phyloP scores from a whole-genome alignment of 2,888 invertebrate genomes.

The Leptopilina syphax region DNA sequence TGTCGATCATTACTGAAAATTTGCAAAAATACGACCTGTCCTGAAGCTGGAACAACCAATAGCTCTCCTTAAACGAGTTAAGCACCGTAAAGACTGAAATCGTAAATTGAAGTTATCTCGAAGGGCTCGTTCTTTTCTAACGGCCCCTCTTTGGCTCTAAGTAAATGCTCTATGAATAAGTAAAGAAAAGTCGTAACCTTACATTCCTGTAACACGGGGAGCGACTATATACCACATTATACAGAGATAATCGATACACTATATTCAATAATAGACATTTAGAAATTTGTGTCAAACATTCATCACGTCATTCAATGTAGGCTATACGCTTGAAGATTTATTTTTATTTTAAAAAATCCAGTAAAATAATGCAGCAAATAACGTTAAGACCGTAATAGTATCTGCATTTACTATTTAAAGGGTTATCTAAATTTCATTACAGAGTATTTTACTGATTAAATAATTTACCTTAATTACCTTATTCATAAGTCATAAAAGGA shows the following conservation, averaged over 20 bases:
- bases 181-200: constrained; percentile 38
- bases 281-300: constrained; percentile 31
- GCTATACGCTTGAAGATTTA: too few relatives aligned
- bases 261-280: constrained; percentile 18
- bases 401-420: too few relatives aligned
- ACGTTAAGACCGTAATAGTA: too few relatives aligned
- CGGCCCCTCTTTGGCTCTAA: constrained; percentile 56
- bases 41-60: constrained; percentile 35
- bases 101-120: constrained; percentile 61
- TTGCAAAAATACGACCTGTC: constrained; percentile 31
- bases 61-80: constrained; percentile 57
- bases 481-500: too few relatives aligned
- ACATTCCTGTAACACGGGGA: constrained; percentile 9
- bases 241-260: background rate
- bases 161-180: constrained; percentile 71
- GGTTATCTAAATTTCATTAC: too few relatives aligned
- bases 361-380: too few relatives aligned
- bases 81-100: constrained; percentile 57
- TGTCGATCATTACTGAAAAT: constrained; percentile 18
- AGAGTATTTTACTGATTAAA: too few relatives aligned
- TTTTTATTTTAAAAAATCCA: too few relatives aligned
- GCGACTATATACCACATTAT: constrained; percentile 10
- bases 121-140: constrained; percentile 59
- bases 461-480: too few relatives aligned
- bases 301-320: background rate